Evolutionary conservation across 1,140 invertebrate species (phyloP).

Genomic region (Leptinotarsa lineolata): DNA sequence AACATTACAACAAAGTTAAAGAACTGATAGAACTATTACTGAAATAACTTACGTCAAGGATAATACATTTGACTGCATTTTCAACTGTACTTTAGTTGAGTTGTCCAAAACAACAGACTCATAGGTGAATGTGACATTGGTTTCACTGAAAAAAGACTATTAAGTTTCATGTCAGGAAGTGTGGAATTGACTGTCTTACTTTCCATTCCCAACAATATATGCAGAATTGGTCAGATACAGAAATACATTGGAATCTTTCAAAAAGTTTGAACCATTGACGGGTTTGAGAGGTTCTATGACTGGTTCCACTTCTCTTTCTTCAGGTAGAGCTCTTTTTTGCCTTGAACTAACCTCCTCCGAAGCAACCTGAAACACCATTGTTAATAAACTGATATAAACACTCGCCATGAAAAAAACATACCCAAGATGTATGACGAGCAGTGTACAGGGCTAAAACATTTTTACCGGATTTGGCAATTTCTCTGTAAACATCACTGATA

Average conservation of each 20-base stretch:
- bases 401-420: constrained; percentile 35
- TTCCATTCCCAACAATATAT: neutral
- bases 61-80: neutral
- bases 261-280: neutral
- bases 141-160: neutral
- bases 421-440: constrained; percentile 49
- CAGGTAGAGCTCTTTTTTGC: constrained; percentile 28
- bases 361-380: constrained; percentile 23
- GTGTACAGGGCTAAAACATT: constrained; percentile 52
- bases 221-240: neutral
- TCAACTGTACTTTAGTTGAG: neutral
- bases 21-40: neutral
- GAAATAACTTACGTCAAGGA: neutral
- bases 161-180: too few species aligned
- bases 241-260: neutral
- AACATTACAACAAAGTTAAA: constrained; percentile 11
- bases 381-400: neutral
- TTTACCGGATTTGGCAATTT: constrained; percentile 40
- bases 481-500: constrained; percentile 45
- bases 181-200: neutral
- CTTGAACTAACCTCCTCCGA: constrained; percentile 36
- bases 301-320: neutral
- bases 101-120: neutral
- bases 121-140: constrained; percentile 8
- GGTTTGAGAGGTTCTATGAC: neutral